These are phyloP conservation scores for Cygnus atratus DNA, from an alignment of 2,113 vertebrate genomes.

Conservation along the genomic window DNA sequence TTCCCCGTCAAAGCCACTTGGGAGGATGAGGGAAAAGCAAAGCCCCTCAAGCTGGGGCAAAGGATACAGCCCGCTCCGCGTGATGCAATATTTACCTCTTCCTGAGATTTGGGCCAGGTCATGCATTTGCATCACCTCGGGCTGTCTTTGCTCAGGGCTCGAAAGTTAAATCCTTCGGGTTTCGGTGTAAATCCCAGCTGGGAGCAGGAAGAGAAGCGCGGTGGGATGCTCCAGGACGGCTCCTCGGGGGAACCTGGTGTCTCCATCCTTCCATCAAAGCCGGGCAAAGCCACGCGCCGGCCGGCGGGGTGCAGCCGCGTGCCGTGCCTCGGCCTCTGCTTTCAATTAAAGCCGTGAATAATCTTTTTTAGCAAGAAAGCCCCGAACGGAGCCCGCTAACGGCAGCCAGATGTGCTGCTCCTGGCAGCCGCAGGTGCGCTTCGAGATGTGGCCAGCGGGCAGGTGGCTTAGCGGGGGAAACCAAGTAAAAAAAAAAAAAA, in stretches of 20 bases:
- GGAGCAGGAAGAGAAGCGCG: not conserved
- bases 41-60: not conserved
- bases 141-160: not conserved
- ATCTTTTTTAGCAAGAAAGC: not conserved
- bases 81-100: constrained; percentile 8
- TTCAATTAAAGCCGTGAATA: not conserved
- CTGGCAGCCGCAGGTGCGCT: not conserved
- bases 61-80: accelerated
- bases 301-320: accelerated
- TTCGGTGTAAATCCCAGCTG: not conserved
- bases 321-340: not conserved
- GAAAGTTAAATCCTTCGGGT: not conserved
- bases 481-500: not conserved
- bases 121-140: not conserved
- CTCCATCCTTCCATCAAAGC: not conserved
- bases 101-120: not conserved
- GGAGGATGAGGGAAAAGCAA: not conserved
- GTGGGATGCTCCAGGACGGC: not conserved
- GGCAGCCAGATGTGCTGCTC: not conserved
- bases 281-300: accelerated
- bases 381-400: not conserved
- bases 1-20: not conserved
- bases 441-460: accelerated
- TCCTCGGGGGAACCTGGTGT: not conserved
- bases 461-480: constrained; percentile 4